phyloP scores from a whole-genome alignment of 1,140 invertebrate species.

The Cryptotermes secundus region DNA sequence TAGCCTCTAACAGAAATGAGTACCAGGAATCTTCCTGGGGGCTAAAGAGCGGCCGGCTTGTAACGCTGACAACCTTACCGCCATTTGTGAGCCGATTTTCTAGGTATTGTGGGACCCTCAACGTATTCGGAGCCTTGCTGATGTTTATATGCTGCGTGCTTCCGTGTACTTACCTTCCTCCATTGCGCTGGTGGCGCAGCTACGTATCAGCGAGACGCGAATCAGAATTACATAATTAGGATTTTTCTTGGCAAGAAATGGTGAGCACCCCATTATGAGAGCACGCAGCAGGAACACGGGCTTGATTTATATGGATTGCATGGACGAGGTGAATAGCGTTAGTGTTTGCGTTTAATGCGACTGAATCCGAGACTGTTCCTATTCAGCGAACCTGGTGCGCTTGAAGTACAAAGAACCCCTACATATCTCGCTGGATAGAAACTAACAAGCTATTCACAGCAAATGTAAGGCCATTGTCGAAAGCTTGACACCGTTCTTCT shows the following conservation, averaged over 20 bases:
- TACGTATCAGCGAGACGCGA: neutral
- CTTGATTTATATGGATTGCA: neutral
- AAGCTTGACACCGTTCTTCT: too few relatives aligned
- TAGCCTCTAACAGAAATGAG: too few relatives aligned
- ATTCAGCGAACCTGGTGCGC: neutral
- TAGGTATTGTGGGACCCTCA: too few relatives aligned
- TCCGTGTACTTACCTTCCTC: neutral
- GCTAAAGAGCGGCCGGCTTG: too few relatives aligned
- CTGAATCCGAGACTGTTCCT: neutral
- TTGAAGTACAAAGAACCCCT: neutral
- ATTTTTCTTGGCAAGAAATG: neutral
- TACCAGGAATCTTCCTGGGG: too few relatives aligned
- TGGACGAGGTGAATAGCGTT: neutral
- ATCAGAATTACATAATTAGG: neutral
- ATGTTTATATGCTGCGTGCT: too few relatives aligned
- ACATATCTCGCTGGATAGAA: neutral
- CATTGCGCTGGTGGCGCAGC: neutral
- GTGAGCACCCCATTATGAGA: neutral
- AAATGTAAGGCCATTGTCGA: too few relatives aligned
- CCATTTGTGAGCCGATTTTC: too few relatives aligned
- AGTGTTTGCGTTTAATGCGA: neutral
- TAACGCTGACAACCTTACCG: too few relatives aligned
- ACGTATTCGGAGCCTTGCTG: too few relatives aligned
- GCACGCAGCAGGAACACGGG: neutral
- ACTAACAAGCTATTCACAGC: neutral